Evolutionary conservation across 2,113 vertebrate species (phyloP).

Genomic region (Asarcornis scutulata): DNA sequence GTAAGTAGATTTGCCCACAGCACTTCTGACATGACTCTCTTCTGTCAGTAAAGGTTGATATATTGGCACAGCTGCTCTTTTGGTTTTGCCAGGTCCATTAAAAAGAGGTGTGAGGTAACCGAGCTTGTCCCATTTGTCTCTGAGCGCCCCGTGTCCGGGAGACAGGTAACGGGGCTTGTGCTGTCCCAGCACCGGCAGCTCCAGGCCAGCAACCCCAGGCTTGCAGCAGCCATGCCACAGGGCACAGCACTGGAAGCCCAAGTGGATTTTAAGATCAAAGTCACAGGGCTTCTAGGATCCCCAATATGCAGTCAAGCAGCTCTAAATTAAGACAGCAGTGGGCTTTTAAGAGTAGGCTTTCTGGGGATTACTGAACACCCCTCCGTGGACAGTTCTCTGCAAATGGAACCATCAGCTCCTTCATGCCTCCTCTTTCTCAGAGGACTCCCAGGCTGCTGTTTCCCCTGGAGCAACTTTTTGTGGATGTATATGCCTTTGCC

Average conservation of each 20-base stretch:
- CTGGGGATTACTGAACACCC: not conserved
- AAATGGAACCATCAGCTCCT: not conserved
- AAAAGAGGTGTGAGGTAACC: not conserved
- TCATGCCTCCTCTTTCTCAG: not conserved
- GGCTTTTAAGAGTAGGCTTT: not conserved
- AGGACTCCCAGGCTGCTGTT: not conserved
- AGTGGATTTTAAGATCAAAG: not conserved
- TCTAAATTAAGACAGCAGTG: not conserved
- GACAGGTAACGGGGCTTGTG: not conserved
- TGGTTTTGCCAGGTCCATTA: not conserved
- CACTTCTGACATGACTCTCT: not conserved
- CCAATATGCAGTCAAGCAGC: not conserved
- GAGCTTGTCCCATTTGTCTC: not conserved
- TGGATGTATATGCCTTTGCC: not conserved
- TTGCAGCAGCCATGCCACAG: not conserved
- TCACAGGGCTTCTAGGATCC: not conserved
- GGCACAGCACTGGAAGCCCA: not conserved
- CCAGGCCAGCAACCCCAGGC: not conserved
- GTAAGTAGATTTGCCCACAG: not conserved
- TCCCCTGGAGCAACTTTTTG: not conserved
- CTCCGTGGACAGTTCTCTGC: not conserved
- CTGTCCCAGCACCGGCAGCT: not conserved
- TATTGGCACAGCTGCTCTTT: not conserved
- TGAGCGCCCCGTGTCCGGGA: accelerated
- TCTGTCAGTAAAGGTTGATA: not conserved